Conservation (phyloP, 2,888 invertebrate genomes). For the Ophioninae sp. region DNA sequence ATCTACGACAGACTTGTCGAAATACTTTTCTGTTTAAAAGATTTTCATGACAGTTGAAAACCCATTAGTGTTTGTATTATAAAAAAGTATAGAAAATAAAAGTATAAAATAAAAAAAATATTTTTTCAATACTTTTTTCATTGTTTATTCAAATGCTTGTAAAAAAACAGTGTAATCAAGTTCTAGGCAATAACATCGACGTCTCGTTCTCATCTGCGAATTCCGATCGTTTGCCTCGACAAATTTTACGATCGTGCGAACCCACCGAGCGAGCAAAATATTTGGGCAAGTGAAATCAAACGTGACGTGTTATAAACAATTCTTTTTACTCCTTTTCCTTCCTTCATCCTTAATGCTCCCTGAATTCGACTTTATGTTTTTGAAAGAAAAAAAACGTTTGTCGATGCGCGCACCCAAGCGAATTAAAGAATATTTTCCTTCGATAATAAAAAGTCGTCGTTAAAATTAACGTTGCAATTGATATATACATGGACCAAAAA, state of each 20-base stretch:
- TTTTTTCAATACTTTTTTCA: too few species aligned
- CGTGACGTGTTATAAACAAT: background rate
- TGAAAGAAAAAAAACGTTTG: background rate
- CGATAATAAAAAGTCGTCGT: background rate
- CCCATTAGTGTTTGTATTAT: too few species aligned
- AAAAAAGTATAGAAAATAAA: too few species aligned
- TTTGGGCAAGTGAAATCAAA: background rate
- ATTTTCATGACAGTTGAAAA: too few species aligned
- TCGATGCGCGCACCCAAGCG: background rate
- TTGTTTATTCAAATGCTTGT: background rate
- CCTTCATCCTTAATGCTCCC: background rate
- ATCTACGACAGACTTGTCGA: too few species aligned
- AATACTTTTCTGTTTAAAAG: too few species aligned
- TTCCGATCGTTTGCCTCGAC: background rate
- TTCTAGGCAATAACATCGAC: background rate
- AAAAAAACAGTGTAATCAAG: background rate
- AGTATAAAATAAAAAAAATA: too few species aligned
- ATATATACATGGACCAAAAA: slow-evolving; percentile 18
- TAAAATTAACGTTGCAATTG: background rate
- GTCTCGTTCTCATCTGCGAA: background rate
- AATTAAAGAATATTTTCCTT: background rate
- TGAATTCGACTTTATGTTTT: background rate
- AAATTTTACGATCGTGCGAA: background rate
- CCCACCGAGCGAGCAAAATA: background rate
- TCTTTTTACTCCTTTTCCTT: background rate